phyloP scores from a whole-genome alignment of 2,113 vertebrate species.

The Capreolus pygargus region DNA sequence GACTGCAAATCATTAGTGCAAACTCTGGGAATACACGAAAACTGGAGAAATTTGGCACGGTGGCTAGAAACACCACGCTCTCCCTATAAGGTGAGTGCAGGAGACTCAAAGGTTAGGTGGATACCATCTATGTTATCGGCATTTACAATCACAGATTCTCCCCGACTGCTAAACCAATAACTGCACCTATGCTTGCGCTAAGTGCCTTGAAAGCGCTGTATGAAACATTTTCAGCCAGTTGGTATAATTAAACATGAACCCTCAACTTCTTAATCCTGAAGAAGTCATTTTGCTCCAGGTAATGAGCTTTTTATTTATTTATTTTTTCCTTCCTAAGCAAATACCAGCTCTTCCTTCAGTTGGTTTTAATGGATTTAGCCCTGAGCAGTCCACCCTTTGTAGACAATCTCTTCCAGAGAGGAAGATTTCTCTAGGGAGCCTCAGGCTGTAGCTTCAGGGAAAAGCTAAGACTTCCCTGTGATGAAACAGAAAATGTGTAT shows the following conservation, averaged over 20 bases:
- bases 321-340: slow-evolving; percentile 24
- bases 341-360: slow-evolving; percentile 17
- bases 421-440: slow-evolving; percentile 2
- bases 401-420: neutral
- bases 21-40: neutral
- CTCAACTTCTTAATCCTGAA: slow-evolving; percentile 49
- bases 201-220: neutral
- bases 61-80: neutral
- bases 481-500: neutral
- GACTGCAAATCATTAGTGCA: neutral
- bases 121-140: neutral
- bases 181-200: neutral
- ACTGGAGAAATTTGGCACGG: neutral
- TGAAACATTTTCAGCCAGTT: neutral
- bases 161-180: neutral
- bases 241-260: slow-evolving; percentile 22
- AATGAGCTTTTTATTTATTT: slow-evolving; percentile 43
- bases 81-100: neutral
- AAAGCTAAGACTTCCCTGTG: neutral
- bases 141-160: neutral
- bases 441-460: neutral
- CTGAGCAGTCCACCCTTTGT: neutral
- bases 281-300: neutral
- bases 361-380: slow-evolving; percentile 40
- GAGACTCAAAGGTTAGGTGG: neutral